These are phyloP conservation scores for Actinernus sp. DNA, from an alignment of 92 coral and sea anemone species.

Conservation along the genomic window DNA sequence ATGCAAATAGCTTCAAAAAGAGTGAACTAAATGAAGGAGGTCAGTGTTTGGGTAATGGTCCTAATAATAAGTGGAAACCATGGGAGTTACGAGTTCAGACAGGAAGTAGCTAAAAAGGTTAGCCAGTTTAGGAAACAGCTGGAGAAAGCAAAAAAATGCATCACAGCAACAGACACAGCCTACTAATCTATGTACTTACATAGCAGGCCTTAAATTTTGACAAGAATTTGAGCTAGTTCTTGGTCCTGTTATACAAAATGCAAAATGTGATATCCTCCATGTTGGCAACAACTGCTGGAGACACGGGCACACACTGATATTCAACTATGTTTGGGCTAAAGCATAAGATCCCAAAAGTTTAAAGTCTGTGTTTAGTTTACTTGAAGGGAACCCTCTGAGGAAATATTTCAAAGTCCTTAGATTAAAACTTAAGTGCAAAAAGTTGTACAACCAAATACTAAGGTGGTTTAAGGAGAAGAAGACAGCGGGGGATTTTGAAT, in stretches of 20 bases:
- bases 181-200: constrained; percentile 49
- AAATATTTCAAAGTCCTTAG: no score
- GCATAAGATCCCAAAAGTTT: constrained; percentile 42
- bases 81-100: constrained; percentile 44
- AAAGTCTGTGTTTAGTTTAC: constrained; percentile 69
- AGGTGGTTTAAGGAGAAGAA: constrained; percentile 62
- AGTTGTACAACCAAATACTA: constrained; percentile 46
- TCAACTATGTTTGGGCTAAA: constrained; percentile 54
- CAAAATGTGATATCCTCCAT: constrained; percentile 60
- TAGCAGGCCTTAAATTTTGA: constrained; percentile 55
- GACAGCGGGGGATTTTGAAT: constrained; percentile 49
- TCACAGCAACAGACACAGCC: constrained; percentile 54
- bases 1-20: no score
- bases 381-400: constrained; percentile 53
- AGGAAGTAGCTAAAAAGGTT: constrained; percentile 55
- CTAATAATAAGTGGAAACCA: no score
- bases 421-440: constrained; percentile 53
- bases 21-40: no score
- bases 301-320: constrained; percentile 62
- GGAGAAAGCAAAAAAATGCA: constrained; percentile 60
- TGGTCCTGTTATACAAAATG: constrained; percentile 51
- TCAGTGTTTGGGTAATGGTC: no score
- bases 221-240: constrained; percentile 66
- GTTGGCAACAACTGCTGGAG: constrained; percentile 73
- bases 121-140: constrained; percentile 43